A percentile compares a stretch with the other conserved stretches of the same genome.
Evolutionary conservation across 2,797 vertebrate genomes (phyloP).

Genomic region (Protosalanx chinensis): DNA sequence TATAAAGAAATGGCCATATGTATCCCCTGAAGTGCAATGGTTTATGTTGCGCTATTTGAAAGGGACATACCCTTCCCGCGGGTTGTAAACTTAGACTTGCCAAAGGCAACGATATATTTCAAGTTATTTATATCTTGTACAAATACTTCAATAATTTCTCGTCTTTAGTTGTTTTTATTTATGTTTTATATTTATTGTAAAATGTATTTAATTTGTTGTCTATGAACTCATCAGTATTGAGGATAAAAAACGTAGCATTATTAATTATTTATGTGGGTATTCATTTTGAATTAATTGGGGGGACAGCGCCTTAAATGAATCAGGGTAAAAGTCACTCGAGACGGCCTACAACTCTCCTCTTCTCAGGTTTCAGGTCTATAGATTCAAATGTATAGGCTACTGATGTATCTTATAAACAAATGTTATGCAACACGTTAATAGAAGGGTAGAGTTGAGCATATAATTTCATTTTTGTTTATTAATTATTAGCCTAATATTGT

Average conservation of each 20-base stretch:
- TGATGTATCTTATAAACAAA: slow-evolving; percentile 27
- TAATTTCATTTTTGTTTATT: slow-evolving; percentile 25
- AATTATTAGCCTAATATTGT: slow-evolving; percentile 5
- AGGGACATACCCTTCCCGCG: slow-evolving; percentile 61
- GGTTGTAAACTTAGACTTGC: slow-evolving; percentile 63
- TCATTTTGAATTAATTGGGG: slow-evolving; percentile 38
- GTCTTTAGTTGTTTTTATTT: slow-evolving; percentile 65
- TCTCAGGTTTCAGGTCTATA: slow-evolving; percentile 60
- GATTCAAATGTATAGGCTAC: slow-evolving; percentile 35
- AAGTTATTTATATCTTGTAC: slow-evolving; percentile 70
- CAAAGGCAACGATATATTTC: slow-evolving; percentile 71
- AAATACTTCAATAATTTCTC: slow-evolving; percentile 55
- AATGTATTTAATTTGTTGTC: slow-evolving; percentile 71
- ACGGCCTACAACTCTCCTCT: slow-evolving; percentile 58
- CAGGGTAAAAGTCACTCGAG: slow-evolving; percentile 43
- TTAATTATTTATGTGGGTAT: slow-evolving; percentile 63
- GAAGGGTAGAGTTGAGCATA: slow-evolving; percentile 12
- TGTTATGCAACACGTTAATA: slow-evolving; percentile 47
- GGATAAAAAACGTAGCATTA: slow-evolving; percentile 29
- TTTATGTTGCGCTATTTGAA: slow-evolving; percentile 33
- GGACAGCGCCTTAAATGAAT: slow-evolving; percentile 69
- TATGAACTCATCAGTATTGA: slow-evolving; percentile 53
- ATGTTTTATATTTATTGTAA: slow-evolving; percentile 77
- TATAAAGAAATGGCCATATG: slow-evolving; percentile 40
- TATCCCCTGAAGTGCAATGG: slow-evolving; percentile 39